Percentiles rank a stretch among this genome's conserved stretches.
phyloP scores from a whole-genome alignment of 2,113 vertebrate species.

The Benitochromis conjunctus region DNA sequence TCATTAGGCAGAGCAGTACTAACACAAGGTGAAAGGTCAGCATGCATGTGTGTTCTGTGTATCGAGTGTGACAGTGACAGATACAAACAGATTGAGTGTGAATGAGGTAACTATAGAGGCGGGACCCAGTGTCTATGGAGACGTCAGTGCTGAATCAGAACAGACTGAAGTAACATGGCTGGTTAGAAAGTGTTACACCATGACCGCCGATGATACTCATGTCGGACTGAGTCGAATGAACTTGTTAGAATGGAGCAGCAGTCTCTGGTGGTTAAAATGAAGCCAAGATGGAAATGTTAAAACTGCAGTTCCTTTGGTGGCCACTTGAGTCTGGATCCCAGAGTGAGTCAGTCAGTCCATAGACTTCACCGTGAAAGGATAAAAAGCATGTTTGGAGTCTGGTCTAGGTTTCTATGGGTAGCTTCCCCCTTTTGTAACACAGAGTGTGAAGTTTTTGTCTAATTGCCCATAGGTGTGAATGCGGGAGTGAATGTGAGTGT shows the following conservation, averaged over 20 bases:
- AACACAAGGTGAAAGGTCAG: constrained; percentile 8
- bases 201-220: background rate
- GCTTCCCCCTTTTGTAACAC: background rate
- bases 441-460: background rate
- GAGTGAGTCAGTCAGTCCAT: background rate
- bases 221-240: background rate
- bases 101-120: background rate
- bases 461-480: background rate
- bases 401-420: background rate
- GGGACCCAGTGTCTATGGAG: background rate
- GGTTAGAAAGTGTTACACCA: background rate
- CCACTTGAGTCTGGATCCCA: background rate
- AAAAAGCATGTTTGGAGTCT: background rate
- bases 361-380: background rate
- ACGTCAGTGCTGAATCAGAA: background rate
- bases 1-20: constrained; percentile 19
- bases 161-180: background rate
- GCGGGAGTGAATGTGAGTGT: no score
- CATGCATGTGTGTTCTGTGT: background rate
- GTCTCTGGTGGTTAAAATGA: background rate
- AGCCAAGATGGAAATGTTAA: background rate
- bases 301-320: background rate
- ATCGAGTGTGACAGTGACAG: background rate
- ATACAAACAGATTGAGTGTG: background rate
- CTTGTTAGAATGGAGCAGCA: background rate